phyloP scores from a whole-genome alignment of 2,797 vertebrate genomes.

The Mastacembelus armatus region DNA sequence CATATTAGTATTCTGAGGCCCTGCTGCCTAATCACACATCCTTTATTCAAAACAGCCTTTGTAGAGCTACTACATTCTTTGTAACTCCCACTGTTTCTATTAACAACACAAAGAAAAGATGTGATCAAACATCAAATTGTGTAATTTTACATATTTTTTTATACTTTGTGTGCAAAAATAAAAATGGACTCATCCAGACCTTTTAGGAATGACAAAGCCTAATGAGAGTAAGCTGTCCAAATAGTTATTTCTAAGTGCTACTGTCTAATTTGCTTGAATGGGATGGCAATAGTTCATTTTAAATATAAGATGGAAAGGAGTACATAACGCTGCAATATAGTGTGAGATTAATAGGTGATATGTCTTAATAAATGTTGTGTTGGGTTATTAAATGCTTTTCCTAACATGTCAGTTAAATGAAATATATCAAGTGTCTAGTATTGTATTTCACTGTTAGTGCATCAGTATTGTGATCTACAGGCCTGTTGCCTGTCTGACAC shows the following conservation, averaged over 20 bases:
- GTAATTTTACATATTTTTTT: conserved; percentile 35
- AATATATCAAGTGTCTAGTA: background rate
- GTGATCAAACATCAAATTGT: conserved; percentile 43
- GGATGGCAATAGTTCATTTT: conserved; percentile 13
- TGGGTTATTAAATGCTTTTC: background rate
- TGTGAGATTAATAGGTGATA: background rate
- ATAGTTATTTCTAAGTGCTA: too few relatives aligned
- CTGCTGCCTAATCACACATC: conserved; percentile 69
- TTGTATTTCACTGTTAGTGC: conserved; percentile 44
- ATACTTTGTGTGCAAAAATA: conserved; percentile 12
- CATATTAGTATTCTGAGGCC: conserved; percentile 61
- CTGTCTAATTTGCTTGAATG: conserved; percentile 3
- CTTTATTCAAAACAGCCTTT: conserved; percentile 54
- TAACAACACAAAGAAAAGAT: conserved; percentile 46
- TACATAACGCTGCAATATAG: background rate
- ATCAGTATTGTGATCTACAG: conserved; percentile 16
- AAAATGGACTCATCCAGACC: conserved; percentile 16
- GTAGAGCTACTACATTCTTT: conserved; percentile 34
- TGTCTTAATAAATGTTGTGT: background rate
- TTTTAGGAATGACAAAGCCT: conserved; percentile 15
- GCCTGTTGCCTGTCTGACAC: conserved; percentile 47
- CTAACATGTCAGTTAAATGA: background rate
- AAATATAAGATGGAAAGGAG: background rate
- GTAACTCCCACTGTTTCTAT: conserved; percentile 52
- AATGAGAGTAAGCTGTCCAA: conserved; percentile 11